Evolutionary conservation across 2,888 invertebrate species (phyloP).

Genomic region (Blera fallax): DNA sequence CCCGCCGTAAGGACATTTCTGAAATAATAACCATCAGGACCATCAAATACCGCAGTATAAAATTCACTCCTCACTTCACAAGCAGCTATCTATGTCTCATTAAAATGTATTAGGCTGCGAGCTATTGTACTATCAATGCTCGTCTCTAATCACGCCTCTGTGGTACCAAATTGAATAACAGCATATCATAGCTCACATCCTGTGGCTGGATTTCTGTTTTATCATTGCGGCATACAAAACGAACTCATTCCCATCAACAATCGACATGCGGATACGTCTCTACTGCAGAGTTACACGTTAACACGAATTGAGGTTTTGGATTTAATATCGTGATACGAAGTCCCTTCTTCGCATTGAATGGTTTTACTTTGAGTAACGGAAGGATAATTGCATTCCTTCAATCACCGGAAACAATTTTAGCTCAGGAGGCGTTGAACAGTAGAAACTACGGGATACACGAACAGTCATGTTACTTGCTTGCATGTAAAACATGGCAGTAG

Average conservation of each 20-base stretch:
- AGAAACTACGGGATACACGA: not conserved
- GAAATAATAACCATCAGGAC: too few species aligned
- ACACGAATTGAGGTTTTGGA: conserved; percentile 43
- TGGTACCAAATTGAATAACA: conserved; percentile 32
- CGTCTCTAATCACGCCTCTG: conserved; percentile 24
- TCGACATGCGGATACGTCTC: conserved; percentile 11
- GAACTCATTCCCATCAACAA: not conserved
- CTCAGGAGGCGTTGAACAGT: conserved; percentile 38
- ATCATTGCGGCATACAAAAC: conserved; percentile 1
- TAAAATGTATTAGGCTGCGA: not conserved
- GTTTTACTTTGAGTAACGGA: conserved; percentile 38
- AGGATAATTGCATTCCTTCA: conserved; percentile 57
- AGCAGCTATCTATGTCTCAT: too few species aligned
- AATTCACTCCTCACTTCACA: too few species aligned
- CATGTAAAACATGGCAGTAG: not conserved
- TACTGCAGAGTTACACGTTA: conserved; percentile 5
- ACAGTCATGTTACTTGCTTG: conserved; percentile 27
- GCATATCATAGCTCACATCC: conserved; percentile 6
- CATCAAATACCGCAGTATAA: too few species aligned
- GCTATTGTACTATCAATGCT: conserved; percentile 29
- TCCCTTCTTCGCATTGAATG: conserved; percentile 45
- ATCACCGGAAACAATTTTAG: conserved; percentile 47
- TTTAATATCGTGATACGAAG: conserved; percentile 46
- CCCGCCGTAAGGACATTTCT: too few species aligned
- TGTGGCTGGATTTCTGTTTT: not conserved